A percentile compares a stretch with the other conserved stretches of the same genome.
Evolutionary conservation across 2,888 invertebrate genomes (phyloP).

Genomic region (Drosophila parthenogenetica): DNA sequence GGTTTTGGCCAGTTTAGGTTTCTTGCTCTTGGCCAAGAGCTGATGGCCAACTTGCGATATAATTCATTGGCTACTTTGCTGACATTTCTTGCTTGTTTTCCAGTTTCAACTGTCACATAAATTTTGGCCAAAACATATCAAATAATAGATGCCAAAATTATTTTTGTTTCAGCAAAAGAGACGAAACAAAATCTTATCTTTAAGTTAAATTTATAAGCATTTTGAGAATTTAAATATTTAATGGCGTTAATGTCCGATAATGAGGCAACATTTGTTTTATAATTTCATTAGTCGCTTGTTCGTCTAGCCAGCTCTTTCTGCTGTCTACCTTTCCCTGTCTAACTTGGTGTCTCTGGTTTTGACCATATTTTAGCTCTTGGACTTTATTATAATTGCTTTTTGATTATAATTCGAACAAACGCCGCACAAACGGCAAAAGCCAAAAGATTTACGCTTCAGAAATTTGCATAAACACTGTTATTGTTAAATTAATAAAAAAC

Average conservation of each 20-base stretch:
- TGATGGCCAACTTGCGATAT: constrained; percentile 31
- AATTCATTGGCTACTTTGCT: constrained; percentile 71
- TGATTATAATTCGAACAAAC: constrained; percentile 69
- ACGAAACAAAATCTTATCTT: constrained; percentile 8
- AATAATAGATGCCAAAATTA: constrained; percentile 50
- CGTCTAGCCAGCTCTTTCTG: background rate
- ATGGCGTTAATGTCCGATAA: constrained; percentile 79
- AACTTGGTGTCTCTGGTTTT: background rate
- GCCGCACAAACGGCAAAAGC: constrained; percentile 49
- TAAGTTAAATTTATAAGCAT: constrained; percentile 41
- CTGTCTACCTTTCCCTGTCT: background rate
- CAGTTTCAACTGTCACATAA: constrained; percentile 75
- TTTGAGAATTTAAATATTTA: constrained; percentile 68
- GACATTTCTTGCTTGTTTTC: constrained; percentile 79
- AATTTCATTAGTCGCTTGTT: constrained; percentile 76
- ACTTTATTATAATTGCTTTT: constrained; percentile 75
- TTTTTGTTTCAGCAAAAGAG: constrained; percentile 8
- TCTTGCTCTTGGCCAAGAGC: constrained; percentile 32
- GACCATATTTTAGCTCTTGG: constrained; percentile 57
- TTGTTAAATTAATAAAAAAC: constrained; percentile 77
- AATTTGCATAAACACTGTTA: constrained; percentile 80
- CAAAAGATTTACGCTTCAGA: constrained; percentile 54
- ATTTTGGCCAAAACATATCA: constrained; percentile 62
- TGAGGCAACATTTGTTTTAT: constrained; percentile 81
- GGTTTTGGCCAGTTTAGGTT: background rate